These are phyloP conservation scores for Sebastes itinus DNA, from an alignment of 2,797 vertebrate species.

Conservation along the genomic window DNA sequence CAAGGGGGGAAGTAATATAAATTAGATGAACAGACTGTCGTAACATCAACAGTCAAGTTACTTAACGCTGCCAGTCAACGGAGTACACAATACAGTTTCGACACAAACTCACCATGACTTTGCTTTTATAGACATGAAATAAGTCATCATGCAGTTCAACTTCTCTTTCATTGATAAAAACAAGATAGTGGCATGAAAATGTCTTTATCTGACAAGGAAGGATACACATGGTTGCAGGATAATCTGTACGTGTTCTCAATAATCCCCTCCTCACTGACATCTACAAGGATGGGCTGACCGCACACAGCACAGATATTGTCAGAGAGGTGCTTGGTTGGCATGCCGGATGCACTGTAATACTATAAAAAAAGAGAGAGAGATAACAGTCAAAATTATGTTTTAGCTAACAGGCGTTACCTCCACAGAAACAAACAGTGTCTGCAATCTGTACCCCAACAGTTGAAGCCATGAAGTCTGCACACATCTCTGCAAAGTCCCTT, in stretches of 20 bases:
- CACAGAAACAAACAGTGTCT: neutral
- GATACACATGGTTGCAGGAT: slow-evolving; percentile 99
- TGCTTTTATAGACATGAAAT: neutral
- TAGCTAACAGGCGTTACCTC: neutral
- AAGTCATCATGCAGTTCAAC: neutral
- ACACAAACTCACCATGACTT: neutral
- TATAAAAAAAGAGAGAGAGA: slow-evolving; percentile 43
- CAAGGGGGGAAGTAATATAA: slow-evolving; percentile 41
- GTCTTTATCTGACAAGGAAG: slow-evolving; percentile 54
- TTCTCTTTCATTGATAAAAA: slow-evolving; percentile 19
- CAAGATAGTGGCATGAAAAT: neutral
- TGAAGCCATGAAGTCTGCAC: slow-evolving; percentile 98
- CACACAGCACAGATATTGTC: slow-evolving; percentile 97
- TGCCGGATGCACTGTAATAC: slow-evolving; percentile 97
- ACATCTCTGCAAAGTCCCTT: slow-evolving; percentile 98
- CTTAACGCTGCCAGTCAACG: neutral
- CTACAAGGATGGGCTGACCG: slow-evolving; percentile 97
- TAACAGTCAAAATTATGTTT: neutral
- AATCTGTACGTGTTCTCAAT: slow-evolving; percentile 98
- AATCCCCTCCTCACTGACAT: slow-evolving; percentile 97
- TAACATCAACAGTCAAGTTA: slow-evolving; percentile 26
- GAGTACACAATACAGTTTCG: neutral
- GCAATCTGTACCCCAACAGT: slow-evolving; percentile 89
- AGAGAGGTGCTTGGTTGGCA: slow-evolving; percentile 98
- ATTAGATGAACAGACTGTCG: neutral